Percentiles rank a stretch among this genome's conserved stretches.
Conservation (phyloP, 2,113 vertebrate genomes). For the Dermatemys mawii region DNA sequence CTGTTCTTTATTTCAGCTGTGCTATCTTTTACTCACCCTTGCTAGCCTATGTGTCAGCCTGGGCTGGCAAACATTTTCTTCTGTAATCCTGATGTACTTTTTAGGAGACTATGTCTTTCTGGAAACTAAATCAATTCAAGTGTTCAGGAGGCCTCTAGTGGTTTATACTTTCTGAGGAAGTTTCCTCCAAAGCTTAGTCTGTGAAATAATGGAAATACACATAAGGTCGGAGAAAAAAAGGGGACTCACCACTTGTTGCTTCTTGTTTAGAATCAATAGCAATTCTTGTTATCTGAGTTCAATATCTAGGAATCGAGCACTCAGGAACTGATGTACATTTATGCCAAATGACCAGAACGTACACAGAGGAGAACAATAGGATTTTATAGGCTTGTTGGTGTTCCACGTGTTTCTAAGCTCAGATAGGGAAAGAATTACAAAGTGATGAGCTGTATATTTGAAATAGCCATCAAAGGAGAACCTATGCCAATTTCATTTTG, state of each 20-base stretch:
- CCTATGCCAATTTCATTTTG: conserved; percentile 63
- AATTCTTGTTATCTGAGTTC: conserved; percentile 39
- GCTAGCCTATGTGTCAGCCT: conserved; percentile 31
- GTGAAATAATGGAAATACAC: conserved; percentile 9
- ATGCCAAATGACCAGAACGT: conserved; percentile 19
- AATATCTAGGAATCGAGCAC: conserved; percentile 56
- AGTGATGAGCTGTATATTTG: conserved; percentile 59
- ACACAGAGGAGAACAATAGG: conserved; percentile 54
- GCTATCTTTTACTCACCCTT: conserved; percentile 56
- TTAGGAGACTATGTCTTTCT: conserved; percentile 71
- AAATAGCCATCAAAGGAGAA: conserved; percentile 61
- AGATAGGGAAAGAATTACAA: conserved; percentile 64
- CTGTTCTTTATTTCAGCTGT: conserved; percentile 62
- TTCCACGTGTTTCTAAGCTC: conserved; percentile 55
- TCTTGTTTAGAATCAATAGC: conserved; percentile 40
- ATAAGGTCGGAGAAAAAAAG: conserved; percentile 23
- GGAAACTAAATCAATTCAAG: conserved; percentile 76
- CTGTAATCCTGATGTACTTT: conserved; percentile 67
- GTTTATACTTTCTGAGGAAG: conserved; percentile 72
- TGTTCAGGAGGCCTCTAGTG: conserved; percentile 77
- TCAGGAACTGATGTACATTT: conserved; percentile 43
- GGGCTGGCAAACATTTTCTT: conserved; percentile 54
- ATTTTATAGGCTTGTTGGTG: conserved; percentile 19
- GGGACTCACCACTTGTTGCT: conserved; percentile 45
- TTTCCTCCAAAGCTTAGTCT: conserved; percentile 63